A percentile compares a stretch with the other conserved stretches of the same genome.
Conservation (phyloP, 2,113 vertebrate genomes). For the Thymallus thymallus region DNA sequence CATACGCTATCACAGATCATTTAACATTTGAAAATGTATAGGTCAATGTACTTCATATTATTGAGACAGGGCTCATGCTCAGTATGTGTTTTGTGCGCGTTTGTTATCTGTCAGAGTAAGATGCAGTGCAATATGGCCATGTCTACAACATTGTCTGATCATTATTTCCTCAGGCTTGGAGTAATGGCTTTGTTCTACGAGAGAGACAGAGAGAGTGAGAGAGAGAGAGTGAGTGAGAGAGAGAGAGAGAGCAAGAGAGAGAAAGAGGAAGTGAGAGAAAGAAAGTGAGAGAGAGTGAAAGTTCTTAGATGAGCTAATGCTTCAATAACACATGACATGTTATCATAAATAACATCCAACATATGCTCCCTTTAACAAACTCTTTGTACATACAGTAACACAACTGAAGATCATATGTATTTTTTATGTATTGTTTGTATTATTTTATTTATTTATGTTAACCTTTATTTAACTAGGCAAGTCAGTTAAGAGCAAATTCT, state of each 20-base stretch:
- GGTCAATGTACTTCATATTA: neutral
- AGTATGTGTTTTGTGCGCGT: neutral
- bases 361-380: conserved; percentile 9
- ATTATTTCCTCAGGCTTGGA: neutral
- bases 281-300: neutral
- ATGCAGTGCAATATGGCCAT: neutral
- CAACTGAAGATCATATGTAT: conserved; percentile 10
- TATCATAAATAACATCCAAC: neutral
- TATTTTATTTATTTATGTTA: too few relatives aligned
- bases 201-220: neutral
- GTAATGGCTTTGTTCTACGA: neutral
- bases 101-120: neutral
- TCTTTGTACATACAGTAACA: conserved; percentile 13
- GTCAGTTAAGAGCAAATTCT: too few relatives aligned
- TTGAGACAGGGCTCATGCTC: neutral
- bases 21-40: neutral
- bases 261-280: neutral
- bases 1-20: neutral
- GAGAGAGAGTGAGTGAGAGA: neutral
- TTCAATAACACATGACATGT: neutral
- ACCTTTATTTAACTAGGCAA: too few relatives aligned
- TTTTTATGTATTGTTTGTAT: too few relatives aligned
- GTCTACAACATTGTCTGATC: neutral
- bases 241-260: neutral
- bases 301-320: neutral